Base-by-base conservation (phyloP, 1,140 invertebrate species). In the Achatina immaculata region DNA sequence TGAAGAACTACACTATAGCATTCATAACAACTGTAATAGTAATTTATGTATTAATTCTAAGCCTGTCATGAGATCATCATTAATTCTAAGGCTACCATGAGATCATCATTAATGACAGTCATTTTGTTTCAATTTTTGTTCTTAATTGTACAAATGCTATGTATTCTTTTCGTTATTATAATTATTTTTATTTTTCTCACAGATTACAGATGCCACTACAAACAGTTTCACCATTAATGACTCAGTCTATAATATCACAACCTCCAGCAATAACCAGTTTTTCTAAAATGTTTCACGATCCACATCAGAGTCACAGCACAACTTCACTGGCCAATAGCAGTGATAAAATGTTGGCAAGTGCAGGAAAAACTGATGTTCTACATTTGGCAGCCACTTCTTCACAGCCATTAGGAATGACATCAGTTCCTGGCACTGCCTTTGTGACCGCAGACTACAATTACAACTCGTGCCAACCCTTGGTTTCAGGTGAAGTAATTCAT, bases 201-300 rank as follows among this genome's bases (percentile, higher is more conserved):
- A 78, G 76, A 48, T 48, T 80, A 6, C n/a, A 48, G n/a, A 68
- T 80, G 6, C 78, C 78, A 21, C 9, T 80, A 24, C 34, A 68
- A 4, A 71, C 51, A 6, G 48, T 71, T 28, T 55, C 78, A 40
- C 16, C 43, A 21, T 40, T 55, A 34, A 21, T 38, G 1, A 7
- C 34, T 28, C 76, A 68, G 31, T 7, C n/a, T 1, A 21, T 2
- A 2, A 14, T 51, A 24, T 9, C 43, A n/a, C 21, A 38, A 11
- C 43, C 38, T 1, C 34, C 51, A 62, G 14, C 43, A 14, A 19
- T 31, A 36, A 40, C 45, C 34, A 55, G 19, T 11, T 58, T 24
- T 3, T 62, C 31, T 34, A 43, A 58, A 9, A 21, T 1, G 40
- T 21, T 42, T 3, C 36, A 24, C 6, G n/a, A 71, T 21, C 24